Base-by-base conservation (phyloP, 2,113 vertebrate species). In the Rhea americana region DNA sequence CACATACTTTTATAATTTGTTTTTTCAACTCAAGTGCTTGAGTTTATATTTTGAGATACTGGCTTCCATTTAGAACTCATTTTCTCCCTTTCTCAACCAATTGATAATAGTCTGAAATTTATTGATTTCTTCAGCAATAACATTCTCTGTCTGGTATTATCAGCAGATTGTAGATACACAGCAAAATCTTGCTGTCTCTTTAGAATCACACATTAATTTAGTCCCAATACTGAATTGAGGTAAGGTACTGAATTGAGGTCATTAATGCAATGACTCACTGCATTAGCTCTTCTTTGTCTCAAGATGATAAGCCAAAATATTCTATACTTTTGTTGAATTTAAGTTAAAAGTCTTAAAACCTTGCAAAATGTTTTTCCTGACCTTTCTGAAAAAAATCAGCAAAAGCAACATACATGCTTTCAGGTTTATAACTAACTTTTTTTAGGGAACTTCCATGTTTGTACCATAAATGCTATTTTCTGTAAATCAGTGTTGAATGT, bases 131-230 rank as follows among this genome's bases (percentile, higher is more conserved):
- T 89, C 73, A 70, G 32, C 87, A 86, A 90, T 81, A 86, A 48
- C 11, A 58, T 73, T 79, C 94, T 90, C 76, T 83, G 28, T 71
- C 89, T 70, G 61, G 50, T 7, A 39, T 18, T 41, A 41, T 85
- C 92, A 95, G 76, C 85, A 90, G 77, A 90, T 35, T 50, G 43
- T 88, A 87, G 72, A 91, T 65, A 93, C 9, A 15, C 70, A 91
- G 39, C 5, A 88, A 94, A 80, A 83, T 65, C 56, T 37, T 82
- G 15, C n/a, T 76, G 17, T 82, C 16, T 4, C 19, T 66, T 41
- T 79, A 67, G 39, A 72, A 87, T 26, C 3, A 3, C 20, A 68
- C 10, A 37, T 81, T 74, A 21, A 83, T 74, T 71, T 74, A 71
- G 12, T 39, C 9, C 32, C 25, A n/a, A 18, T 25, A 50, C 53